phyloP scores from a whole-genome alignment of 2,113 vertebrate species.

The Progne subis region DNA sequence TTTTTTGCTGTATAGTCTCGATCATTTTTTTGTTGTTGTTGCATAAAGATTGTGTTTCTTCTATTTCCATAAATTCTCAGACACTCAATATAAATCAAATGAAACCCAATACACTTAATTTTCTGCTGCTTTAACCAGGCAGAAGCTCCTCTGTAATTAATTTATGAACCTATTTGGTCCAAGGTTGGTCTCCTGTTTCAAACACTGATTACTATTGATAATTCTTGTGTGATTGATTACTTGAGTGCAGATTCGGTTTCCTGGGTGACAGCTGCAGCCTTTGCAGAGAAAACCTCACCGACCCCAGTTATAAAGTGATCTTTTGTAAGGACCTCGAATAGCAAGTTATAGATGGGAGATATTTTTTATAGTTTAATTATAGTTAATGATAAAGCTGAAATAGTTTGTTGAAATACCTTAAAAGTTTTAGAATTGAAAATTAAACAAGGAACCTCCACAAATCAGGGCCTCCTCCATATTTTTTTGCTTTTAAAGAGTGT shows the following conservation, averaged over 20 bases:
- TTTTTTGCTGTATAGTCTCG: background rate
- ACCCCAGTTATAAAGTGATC: background rate
- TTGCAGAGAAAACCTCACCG: background rate
- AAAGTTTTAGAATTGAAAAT: background rate
- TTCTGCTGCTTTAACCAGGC: background rate
- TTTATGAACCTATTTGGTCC: background rate
- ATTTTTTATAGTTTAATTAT: background rate
- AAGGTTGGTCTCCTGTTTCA: background rate
- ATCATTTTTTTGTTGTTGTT: background rate
- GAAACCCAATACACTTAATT: background rate
- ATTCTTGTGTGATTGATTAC: background rate
- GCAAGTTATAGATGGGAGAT: background rate
- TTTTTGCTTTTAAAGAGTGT: background rate
- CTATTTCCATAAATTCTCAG: background rate
- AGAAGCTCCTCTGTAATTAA: constrained; percentile 16
- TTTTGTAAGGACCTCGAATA: background rate
- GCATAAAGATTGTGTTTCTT: background rate
- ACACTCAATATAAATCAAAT: background rate
- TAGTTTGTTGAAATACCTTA: background rate
- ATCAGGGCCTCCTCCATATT: background rate
- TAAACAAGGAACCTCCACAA: background rate
- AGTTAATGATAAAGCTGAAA: background rate
- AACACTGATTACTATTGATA: background rate
- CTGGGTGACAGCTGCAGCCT: constrained; percentile 14
- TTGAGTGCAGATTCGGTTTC: constrained; percentile 31